Evolutionary conservation across 2,888 invertebrate genomes (phyloP), one percentile per base, ranked within the genome.

Genomic region (Barypeithes pellucidus): DNA sequence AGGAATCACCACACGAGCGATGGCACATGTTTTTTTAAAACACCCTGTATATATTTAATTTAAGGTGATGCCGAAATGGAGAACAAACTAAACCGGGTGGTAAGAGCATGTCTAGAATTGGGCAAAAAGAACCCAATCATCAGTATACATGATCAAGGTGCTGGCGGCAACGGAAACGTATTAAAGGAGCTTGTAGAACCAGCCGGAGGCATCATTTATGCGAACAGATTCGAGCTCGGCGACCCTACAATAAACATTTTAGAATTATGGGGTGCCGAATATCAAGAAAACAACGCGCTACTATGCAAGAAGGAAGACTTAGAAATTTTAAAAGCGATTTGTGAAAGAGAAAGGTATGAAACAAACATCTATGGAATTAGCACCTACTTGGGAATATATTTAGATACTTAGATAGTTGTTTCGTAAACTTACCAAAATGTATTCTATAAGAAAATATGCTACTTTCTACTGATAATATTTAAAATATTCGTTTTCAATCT

Each of bases 71-170:
- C 99, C 1, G 98, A 99, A 89, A 99, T 99, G 99, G 98, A 98
- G 79, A 97, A 99, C 84, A 98, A 99, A 85, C 86, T 99, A 39
- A 98, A 99, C 85, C 89, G 99, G 73, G 93, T 98, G 2, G 95
- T 99, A 0, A 89, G 98, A 76, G 95, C 95, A 0, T 99, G 99
- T 82, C 88, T 96, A 36, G 99, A 99, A 87, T 87, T 93, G 83
- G 91, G 91, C 0, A 88, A 90, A 0, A 87, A 88, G 12, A 97
- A 99, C 87, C 98, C 98, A 1, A 97, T 99, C 79, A 89, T 89
- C 80, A 94, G 97, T 89, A 98, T 99, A 80, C 99, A 99, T 84
- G 99, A 99, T 87, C 99, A 99, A 89, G 99, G 99, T 18, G 99
- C 99, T 8, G 99, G 99, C n/a, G 99, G 99, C 29, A 96, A 96